phyloP scores from a whole-genome alignment of 2,113 vertebrate species.

The Periophthalmodon schlosseri region DNA sequence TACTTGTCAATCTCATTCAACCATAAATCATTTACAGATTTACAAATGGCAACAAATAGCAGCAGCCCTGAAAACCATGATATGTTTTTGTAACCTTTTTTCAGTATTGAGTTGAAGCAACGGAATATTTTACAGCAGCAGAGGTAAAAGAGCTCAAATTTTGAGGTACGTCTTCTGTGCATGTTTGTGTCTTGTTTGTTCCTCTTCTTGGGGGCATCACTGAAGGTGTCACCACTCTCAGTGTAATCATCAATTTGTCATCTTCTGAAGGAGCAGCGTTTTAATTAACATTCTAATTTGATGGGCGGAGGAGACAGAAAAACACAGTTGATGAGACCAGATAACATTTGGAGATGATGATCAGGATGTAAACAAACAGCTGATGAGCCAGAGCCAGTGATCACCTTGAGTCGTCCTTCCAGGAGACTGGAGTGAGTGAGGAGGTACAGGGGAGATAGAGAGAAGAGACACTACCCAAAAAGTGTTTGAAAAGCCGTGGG shows the following conservation, averaged over 20 bases:
- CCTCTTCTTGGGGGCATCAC: conserved; percentile 52
- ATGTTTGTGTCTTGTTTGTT: neutral
- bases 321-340: conserved; percentile 65
- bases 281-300: conserved; percentile 75
- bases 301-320: conserved; percentile 63
- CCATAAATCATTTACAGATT: neutral
- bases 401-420: conserved; percentile 77
- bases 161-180: conserved; percentile 2
- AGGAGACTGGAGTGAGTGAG: conserved; percentile 37
- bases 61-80: neutral
- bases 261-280: conserved; percentile 65
- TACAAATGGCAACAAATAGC: neutral
- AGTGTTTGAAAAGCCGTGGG: conserved; percentile 78
- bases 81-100: no score
- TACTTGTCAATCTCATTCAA: neutral
- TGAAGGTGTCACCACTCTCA: conserved; percentile 56
- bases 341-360: conserved; percentile 62
- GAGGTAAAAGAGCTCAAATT: neutral
- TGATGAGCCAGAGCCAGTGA: conserved; percentile 34
- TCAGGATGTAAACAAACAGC: conserved; percentile 68
- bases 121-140: neutral
- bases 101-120: neutral
- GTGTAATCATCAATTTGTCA: conserved; percentile 65
- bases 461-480: conserved; percentile 67
- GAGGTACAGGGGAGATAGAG: conserved; percentile 48